Evolutionary conservation across 2,113 vertebrate species (phyloP).

Genomic region (Pseudorhombus dupliciocellatus): DNA sequence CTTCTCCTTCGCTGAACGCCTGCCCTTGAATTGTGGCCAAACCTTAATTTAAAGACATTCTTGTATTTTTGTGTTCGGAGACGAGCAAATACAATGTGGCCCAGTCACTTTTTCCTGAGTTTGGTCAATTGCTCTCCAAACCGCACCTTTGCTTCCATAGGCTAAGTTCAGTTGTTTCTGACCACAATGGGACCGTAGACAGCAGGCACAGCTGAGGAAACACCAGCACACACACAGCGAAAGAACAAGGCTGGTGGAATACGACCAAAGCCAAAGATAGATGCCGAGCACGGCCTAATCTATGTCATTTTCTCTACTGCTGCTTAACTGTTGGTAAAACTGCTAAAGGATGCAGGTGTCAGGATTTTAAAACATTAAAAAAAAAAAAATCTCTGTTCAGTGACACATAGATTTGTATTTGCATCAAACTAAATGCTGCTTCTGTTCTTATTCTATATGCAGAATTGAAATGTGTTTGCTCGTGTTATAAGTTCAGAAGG

Average conservation of each 20-base stretch:
- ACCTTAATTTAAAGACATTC: slow-evolving; percentile 81
- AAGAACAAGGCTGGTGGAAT: slow-evolving; percentile 57
- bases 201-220: slow-evolving; percentile 79
- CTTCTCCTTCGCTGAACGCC: slow-evolving; percentile 76
- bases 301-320: slow-evolving; percentile 45
- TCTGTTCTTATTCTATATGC: background rate
- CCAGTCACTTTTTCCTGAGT: slow-evolving; percentile 81
- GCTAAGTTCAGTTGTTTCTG: slow-evolving; percentile 81
- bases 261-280: slow-evolving; percentile 60
- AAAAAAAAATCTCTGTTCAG: background rate
- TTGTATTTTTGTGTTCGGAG: slow-evolving; percentile 60
- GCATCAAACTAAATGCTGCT: background rate
- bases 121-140: slow-evolving; percentile 79
- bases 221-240: slow-evolving; percentile 55
- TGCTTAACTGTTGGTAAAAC: background rate
- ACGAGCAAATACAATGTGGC: slow-evolving; percentile 75
- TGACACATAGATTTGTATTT: too few species aligned
- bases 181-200: slow-evolving; percentile 78
- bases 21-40: slow-evolving; percentile 83
- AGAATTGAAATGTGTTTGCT: background rate
- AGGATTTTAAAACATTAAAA: slow-evolving; percentile 9
- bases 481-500: background rate
- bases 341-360: slow-evolving; percentile 21
- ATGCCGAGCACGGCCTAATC: slow-evolving; percentile 44
- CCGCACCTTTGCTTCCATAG: slow-evolving; percentile 77